These are phyloP conservation scores for Valencia hispanica DNA, from an alignment of 2,797 vertebrate genomes.

Conservation along the genomic window DNA sequence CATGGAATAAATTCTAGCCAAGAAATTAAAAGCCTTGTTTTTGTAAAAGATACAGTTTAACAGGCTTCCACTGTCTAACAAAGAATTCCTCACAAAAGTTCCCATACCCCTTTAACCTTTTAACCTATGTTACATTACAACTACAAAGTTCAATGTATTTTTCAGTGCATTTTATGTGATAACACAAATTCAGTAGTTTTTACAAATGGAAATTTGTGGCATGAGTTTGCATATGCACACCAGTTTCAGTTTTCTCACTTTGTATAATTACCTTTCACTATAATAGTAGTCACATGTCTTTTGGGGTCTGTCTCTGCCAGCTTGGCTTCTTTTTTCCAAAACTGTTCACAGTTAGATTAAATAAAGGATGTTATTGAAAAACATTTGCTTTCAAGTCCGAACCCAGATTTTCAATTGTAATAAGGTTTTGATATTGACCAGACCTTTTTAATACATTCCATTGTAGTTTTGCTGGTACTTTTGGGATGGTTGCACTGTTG, in stretches of 20 bases:
- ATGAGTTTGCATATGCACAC: neutral
- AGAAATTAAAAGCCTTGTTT: conserved; percentile 29
- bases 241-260: neutral
- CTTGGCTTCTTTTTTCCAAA: neutral
- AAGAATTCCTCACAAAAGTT: neutral
- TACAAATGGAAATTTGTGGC: neutral
- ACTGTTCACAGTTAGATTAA: too few relatives aligned
- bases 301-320: neutral
- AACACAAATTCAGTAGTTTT: neutral
- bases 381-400: neutral
- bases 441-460: neutral
- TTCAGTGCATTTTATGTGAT: neutral
- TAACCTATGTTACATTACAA: neutral
- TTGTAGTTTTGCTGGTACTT: neutral
- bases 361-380: neutral
- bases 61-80: conserved; percentile 24
- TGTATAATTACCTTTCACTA: neutral
- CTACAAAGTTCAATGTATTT: neutral
- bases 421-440: neutral
- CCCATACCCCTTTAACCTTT: neutral
- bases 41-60: conserved; percentile 37
- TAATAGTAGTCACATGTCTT: neutral
- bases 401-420: neutral
- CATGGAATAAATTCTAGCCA: conserved; percentile 37
- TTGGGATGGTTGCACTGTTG: neutral